Base-by-base conservation (phyloP, 1,140 invertebrate species). In the Drosophila pandora region DNA sequence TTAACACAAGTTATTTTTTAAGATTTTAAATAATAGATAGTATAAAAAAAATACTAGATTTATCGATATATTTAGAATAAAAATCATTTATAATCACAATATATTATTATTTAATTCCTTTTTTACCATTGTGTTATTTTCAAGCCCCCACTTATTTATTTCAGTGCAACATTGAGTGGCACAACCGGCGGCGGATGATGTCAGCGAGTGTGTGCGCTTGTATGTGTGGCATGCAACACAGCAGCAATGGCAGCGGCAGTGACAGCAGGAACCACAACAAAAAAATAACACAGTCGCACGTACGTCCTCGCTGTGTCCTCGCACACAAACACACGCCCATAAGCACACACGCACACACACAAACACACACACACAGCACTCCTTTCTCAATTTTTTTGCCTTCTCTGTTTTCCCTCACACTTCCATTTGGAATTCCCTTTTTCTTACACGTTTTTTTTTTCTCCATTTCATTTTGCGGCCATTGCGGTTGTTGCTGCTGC, bases 261-360 rank as follows among this genome's bases (percentile, higher is more conserved):
- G 64, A 58, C 58, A 62, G 61, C 47, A 74, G 41, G 54, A 62
- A 48, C 59, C 56, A 74, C 61, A 78, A 47, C 43, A 10, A 21
- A 21, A 47, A 47, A 17, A 47, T 9, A 47, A 47, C 7, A 47
- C 7, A 22, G 43, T 47, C 71, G 65, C 72, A 84, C 80, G 76
- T 83, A 78, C 79, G 75, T 82, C 79, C 79, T 83, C 79, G 79
- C 61, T 56, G 70, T 83, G 79, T 83, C 79, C 79, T 82, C 78
- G 64, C 41, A 64, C 55, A 67, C 50, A 59, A 48, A 47, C 47
- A 62, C 61, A 58, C 47, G 49, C 39, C 55, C 48, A 62, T 43
- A 52, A 6, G 23, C 30, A 59, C 43, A 43, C 34, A 52, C 48
- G 52, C 25, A 55, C 25, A 55, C 34, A 39, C n/a, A n/a, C n/a